A percentile compares a stretch with the other conserved stretches of the same genome.
These are phyloP conservation scores for Sycophila texana DNA, from an alignment of 2,888 invertebrate genomes.

Conservation along the genomic window DNA sequence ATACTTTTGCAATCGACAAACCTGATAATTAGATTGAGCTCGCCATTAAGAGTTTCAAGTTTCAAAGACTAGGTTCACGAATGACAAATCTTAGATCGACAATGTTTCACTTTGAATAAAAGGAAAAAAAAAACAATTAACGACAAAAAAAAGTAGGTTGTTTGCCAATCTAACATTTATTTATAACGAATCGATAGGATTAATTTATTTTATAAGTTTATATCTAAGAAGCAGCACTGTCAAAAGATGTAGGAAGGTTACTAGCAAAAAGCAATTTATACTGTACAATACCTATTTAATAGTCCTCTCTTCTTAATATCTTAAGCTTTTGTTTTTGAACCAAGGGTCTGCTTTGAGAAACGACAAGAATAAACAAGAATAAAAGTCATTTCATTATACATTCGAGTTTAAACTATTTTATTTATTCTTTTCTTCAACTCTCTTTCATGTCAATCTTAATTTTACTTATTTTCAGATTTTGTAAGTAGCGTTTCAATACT, in stretches of 20 bases:
- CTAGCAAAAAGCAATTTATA: conserved; percentile 57
- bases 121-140: not conserved
- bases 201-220: conserved; percentile 58
- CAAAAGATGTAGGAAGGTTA: conserved; percentile 54
- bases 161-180: conserved; percentile 55
- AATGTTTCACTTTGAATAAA: conserved; percentile 54
- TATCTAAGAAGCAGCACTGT: conserved; percentile 56
- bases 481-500: conserved; percentile 18
- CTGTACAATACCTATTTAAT: conserved; percentile 58
- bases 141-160: conserved; percentile 53
- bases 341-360: conserved; percentile 57
- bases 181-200: conserved; percentile 52
- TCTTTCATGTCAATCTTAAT: conserved; percentile 12
- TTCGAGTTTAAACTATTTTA: conserved; percentile 49
- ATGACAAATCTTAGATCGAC: conserved; percentile 53
- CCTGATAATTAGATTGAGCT: conserved; percentile 54
- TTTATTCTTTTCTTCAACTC: conserved; percentile 49
- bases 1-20: conserved; percentile 58
- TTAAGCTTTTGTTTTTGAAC: conserved; percentile 56
- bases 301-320: conserved; percentile 59
- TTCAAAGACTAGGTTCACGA: conserved; percentile 57
- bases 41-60: conserved; percentile 53
- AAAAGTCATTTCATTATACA: conserved; percentile 59
- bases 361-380: conserved; percentile 57
- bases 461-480: conserved; percentile 37